A percentile compares a stretch with the other conserved stretches of the same genome.
Conservation (phyloP, 2,888 invertebrate species). For the Byasa hedistus region DNA sequence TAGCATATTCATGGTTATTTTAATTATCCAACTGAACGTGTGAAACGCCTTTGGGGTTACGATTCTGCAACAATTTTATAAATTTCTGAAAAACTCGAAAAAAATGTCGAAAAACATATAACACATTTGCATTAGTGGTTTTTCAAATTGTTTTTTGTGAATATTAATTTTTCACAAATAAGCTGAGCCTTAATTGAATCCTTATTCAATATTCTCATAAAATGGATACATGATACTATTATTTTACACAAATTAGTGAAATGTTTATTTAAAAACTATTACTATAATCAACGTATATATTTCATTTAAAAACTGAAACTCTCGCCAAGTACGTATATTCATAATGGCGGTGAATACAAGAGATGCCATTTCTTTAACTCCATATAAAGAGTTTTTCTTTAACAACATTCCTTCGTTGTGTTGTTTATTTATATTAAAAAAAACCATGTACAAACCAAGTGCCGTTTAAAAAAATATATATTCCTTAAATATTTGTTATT, state of each 20-base stretch:
- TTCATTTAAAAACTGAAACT: background rate
- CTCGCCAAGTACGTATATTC: background rate
- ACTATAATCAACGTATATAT: background rate
- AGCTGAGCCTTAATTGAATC: background rate
- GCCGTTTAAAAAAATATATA: background rate
- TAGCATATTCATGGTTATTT: too few species aligned
- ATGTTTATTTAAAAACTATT: background rate
- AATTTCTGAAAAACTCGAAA: too few species aligned
- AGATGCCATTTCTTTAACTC: background rate
- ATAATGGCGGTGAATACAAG: background rate
- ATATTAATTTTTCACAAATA: too few species aligned
- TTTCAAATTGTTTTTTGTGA: too few species aligned
- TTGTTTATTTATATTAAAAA: background rate
- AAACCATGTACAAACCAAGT: background rate
- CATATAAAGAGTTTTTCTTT: background rate
- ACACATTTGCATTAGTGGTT: too few species aligned
- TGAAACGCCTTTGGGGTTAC: too few species aligned
- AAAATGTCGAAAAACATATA: too few species aligned
- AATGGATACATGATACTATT: background rate
- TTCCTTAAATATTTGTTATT: conserved; percentile 7
- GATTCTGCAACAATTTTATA: too few species aligned
- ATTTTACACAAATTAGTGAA: background rate
- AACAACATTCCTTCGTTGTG: conserved; percentile 23
- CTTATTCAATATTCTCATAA: background rate
- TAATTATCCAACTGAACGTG: too few species aligned